phyloP scores from a whole-genome alignment of 2,797 vertebrate species.

The Buceros bicornis region DNA sequence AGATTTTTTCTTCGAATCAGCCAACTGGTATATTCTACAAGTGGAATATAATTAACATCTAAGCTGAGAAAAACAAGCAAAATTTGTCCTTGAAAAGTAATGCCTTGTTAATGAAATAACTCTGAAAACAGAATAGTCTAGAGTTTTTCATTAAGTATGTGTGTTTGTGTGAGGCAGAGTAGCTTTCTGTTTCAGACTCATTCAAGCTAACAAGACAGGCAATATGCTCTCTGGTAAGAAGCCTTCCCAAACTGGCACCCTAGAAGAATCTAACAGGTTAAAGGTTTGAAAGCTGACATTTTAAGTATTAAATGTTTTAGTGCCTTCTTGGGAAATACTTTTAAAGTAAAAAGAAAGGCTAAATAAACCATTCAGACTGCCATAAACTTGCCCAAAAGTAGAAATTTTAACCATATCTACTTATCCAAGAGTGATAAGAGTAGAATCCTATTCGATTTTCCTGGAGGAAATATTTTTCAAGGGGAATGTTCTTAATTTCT shows the following conservation, averaged over 20 bases:
- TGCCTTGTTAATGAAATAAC: background rate
- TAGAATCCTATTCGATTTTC: background rate
- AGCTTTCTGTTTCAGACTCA: background rate
- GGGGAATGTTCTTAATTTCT: background rate
- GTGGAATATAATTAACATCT: background rate
- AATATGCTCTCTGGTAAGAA: background rate
- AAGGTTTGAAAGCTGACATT: background rate
- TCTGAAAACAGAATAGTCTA: background rate
- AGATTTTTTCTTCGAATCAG: background rate
- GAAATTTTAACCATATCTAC: background rate
- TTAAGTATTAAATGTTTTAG: background rate
- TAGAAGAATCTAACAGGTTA: background rate
- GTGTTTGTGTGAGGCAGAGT: background rate
- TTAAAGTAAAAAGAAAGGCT: background rate
- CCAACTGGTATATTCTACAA: background rate
- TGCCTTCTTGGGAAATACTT: background rate
- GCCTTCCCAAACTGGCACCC: background rate
- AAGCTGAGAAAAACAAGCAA: background rate
- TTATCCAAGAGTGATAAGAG: background rate
- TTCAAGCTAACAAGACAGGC: background rate
- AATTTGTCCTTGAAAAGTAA: background rate
- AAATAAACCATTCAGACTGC: background rate
- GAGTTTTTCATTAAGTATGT: background rate
- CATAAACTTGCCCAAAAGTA: background rate
- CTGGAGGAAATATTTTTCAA: background rate